Evolutionary conservation across 2,113 vertebrate genomes (phyloP).

Genomic region (Notarius lentiginosus): DNA sequence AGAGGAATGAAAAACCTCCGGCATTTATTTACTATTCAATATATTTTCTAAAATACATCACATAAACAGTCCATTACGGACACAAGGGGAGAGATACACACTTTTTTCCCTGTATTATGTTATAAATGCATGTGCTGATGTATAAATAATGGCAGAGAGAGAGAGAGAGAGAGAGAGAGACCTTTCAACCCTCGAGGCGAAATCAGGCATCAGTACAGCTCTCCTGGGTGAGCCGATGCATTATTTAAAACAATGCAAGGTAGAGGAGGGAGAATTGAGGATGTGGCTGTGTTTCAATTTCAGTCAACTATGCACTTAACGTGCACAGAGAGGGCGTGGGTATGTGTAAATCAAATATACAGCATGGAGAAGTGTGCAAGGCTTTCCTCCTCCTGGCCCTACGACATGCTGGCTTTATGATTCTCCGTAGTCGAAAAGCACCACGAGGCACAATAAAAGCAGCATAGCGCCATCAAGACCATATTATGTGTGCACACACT

Average conservation of each 20-base stretch:
- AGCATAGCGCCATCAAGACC: slow-evolving; percentile 15
- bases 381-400: neutral
- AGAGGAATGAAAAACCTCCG: neutral
- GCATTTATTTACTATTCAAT: slow-evolving; percentile 5
- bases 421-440: slow-evolving; percentile 10
- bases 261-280: slow-evolving; percentile 27
- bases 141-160: slow-evolving; percentile 24
- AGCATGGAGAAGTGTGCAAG: neutral
- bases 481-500: neutral
- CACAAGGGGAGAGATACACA: neutral
- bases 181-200: slow-evolving; percentile 44
- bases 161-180: slow-evolving; percentile 1
- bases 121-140: slow-evolving; percentile 11
- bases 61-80: neutral
- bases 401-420: neutral
- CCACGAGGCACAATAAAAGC: neutral
- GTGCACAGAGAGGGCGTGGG: slow-evolving; percentile 14
- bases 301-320: slow-evolving; percentile 48
- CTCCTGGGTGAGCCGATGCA: slow-evolving; percentile 49
- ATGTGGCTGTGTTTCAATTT: slow-evolving; percentile 19
- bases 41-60: slow-evolving; percentile 1
- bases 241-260: slow-evolving; percentile 54
- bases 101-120: neutral
- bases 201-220: slow-evolving; percentile 47
- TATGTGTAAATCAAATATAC: slow-evolving; percentile 27